Percentiles rank a stretch among this genome's conserved stretches.
phyloP scores from a whole-genome alignment of 2,797 vertebrate species.

The Smutsia gigantea region DNA sequence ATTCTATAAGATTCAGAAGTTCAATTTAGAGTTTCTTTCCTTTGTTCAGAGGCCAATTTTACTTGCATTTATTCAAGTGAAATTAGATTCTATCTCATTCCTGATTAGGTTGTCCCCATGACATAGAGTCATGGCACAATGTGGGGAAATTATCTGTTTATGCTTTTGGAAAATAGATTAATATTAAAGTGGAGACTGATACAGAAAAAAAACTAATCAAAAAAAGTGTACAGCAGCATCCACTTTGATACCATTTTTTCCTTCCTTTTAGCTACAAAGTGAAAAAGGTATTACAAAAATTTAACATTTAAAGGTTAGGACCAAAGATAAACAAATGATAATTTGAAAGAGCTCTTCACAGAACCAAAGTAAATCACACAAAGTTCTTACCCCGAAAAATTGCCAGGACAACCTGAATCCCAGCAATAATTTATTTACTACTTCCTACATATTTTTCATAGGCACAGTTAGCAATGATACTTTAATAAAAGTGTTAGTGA shows the following conservation, averaged over 20 bases:
- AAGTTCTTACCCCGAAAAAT: background rate
- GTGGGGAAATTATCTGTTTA: conserved; percentile 32
- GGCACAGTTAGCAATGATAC: background rate
- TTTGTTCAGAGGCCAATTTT: background rate
- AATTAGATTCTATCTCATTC: conserved; percentile 73
- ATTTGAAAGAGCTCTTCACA: background rate
- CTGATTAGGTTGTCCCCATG: conserved; percentile 76
- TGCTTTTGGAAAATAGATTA: conserved; percentile 73
- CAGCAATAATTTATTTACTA: background rate
- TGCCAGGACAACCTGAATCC: background rate
- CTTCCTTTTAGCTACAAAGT: background rate
- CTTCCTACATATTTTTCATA: background rate
- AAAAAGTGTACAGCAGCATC: background rate
- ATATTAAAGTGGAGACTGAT: background rate
- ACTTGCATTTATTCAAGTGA: conserved; percentile 47
- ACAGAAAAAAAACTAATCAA: conserved; percentile 40
- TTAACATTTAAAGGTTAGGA: background rate
- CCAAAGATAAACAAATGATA: background rate
- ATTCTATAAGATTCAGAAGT: background rate
- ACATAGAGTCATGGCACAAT: conserved; percentile 37
- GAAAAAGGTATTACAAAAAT: conserved; percentile 27
- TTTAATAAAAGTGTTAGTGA: background rate
- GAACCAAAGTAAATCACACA: conserved; percentile 38
- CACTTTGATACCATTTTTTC: background rate
- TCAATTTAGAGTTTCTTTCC: background rate